Evolutionary conservation across 2,888 invertebrate species (phyloP), one percentile per base, ranked within the genome.

Genomic region (Mythimna loreyi): DNA sequence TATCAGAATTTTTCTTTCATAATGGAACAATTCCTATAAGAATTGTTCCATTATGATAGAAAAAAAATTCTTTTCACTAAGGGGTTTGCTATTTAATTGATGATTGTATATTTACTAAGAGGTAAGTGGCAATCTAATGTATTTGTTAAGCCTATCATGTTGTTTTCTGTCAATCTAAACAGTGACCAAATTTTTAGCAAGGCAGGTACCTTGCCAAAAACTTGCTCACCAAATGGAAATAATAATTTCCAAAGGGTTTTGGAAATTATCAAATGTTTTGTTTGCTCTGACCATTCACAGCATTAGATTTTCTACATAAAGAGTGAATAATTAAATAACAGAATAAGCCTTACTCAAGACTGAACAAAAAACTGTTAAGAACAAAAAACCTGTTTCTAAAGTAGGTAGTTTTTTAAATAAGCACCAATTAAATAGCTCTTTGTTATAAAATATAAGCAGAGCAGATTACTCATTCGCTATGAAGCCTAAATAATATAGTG

Each of bases 381-480:
- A 7, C 8, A 45, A 33, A 33, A 25, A 45, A 13, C 9, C 21
- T 19, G n/a, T 8, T 36, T 69, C 8, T 19, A 28, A 43, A 52
- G 8, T 25, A 33, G 23, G n/a, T 25, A 16, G 13, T 25, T 16
- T 16, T 16, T 3, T n/a, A 19, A 36, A 30, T 6, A 43, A 28
- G 49, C 7, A 33, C 4, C 25, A 16, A 13, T 19, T n/a, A 19
- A 5, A 45, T 4, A 52, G 19, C n/a, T 21, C 33, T 3, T 49
- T 30, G 7, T 23, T 45, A 11, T 16, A 23, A 45, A 47, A 30
- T 13, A 40, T 9, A 64, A 64, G 53, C 64, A 21, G 13, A 53
- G 45, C 53, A 53, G 9, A 47, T 53, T 30, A 53, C 21, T 53
- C 21, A 70, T 55, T 72, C 40, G 57, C 52, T 52, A 40, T 21